Conservation (phyloP, 2,888 invertebrate species). For the Himalopsyche kuldschensis region DNA sequence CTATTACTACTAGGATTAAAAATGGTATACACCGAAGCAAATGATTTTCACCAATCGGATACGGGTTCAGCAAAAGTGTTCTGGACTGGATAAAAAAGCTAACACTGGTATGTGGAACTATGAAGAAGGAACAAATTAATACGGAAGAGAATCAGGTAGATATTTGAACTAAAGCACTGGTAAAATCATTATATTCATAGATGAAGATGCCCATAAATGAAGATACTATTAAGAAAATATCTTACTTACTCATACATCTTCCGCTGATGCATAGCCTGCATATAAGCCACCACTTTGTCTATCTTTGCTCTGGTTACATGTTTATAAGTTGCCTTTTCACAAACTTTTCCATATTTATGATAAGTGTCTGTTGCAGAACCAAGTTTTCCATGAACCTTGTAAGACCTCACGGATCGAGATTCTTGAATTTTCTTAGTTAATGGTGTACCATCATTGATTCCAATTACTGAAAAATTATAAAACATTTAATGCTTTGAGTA, state of each 20-base stretch:
- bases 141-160: too few species aligned
- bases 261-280: conserved; percentile 85
- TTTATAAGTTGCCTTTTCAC: conserved; percentile 68
- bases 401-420: conserved; percentile 69
- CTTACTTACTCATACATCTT: conserved; percentile 81
- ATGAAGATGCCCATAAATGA: too few species aligned
- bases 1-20: too few species aligned
- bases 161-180: not conserved
- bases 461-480: conserved; percentile 62
- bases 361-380: conserved; percentile 76
- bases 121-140: not conserved
- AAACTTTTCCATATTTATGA: conserved; percentile 70
- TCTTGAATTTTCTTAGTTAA: conserved; percentile 60
- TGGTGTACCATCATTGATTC: conserved; percentile 68
- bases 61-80: not conserved
- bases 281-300: conserved; percentile 73
- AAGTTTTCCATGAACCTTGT: conserved; percentile 72
- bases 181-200: too few species aligned
- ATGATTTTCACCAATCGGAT: not conserved
- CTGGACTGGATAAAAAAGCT: too few species aligned
- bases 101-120: too few species aligned
- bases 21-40: too few species aligned
- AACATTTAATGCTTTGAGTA: not conserved
- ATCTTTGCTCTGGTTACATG: conserved; percentile 72
- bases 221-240: not conserved